Conservation (phyloP, 2,888 invertebrate genomes). For the Zeuzera pyrina region DNA sequence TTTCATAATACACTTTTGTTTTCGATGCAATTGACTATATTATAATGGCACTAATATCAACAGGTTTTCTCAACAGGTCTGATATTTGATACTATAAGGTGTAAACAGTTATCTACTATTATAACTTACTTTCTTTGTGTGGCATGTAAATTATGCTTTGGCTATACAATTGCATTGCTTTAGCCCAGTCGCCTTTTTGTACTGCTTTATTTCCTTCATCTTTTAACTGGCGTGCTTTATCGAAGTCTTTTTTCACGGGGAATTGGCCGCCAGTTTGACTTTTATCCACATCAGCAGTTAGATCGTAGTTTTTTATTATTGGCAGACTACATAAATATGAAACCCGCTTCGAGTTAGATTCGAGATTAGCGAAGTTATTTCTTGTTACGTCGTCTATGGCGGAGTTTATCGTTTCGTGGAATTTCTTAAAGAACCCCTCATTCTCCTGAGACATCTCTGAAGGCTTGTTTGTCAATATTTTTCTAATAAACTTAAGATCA, state of each 20-base stretch:
- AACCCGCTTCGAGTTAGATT: conserved; percentile 77
- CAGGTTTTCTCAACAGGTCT: too few species aligned
- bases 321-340: conserved; percentile 72
- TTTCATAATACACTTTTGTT: too few species aligned
- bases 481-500: too few species aligned
- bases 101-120: background rate
- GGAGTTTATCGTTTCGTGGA: conserved; percentile 74
- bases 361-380: conserved; percentile 75
- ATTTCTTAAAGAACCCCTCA: conserved; percentile 75
- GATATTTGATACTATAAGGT: too few species aligned
- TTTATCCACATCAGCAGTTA: conserved; percentile 49
- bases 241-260: conserved; percentile 68
- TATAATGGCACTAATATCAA: too few species aligned
- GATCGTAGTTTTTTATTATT: conserved; percentile 61
- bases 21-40: too few species aligned
- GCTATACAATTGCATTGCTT: conserved; percentile 80
- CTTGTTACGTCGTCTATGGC: conserved; percentile 71
- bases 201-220: conserved; percentile 82
- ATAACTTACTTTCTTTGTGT: conserved; percentile 75
- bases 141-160: conserved; percentile 79
- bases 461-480: too few species aligned
- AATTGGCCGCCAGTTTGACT: conserved; percentile 40
- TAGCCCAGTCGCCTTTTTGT: conserved; percentile 77
- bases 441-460: conserved; percentile 42
- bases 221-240: conserved; percentile 76